phyloP scores from a whole-genome alignment of 2,888 invertebrate species.

The Xestia xanthographa region DNA sequence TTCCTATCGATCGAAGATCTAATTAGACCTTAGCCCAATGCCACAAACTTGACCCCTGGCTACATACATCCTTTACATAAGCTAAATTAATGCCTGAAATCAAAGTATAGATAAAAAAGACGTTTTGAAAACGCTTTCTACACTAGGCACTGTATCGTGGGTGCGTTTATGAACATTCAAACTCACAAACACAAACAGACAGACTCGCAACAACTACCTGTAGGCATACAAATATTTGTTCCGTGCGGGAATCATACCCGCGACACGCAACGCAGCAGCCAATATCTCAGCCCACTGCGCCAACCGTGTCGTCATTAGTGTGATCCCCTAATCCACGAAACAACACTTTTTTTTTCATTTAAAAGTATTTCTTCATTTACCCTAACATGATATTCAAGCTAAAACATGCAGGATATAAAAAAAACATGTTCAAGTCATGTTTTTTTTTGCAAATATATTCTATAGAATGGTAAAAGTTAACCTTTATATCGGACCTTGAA shows the following conservation, averaged over 20 bases:
- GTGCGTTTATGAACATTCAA: too few relatives aligned
- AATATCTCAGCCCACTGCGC: too few relatives aligned
- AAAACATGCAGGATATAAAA: not conserved
- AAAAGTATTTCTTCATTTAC: not conserved
- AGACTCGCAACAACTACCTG: too few relatives aligned
- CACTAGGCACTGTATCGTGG: too few relatives aligned
- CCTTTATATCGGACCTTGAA: conserved; percentile 20
- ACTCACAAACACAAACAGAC: too few relatives aligned
- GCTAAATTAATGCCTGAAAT: not conserved
- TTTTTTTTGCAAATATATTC: not conserved
- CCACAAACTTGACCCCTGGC: not conserved
- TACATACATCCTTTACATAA: not conserved
- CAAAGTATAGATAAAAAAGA: not conserved
- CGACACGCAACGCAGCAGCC: too few relatives aligned
- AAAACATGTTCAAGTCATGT: not conserved
- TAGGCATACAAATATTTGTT: too few relatives aligned
- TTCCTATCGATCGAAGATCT: not conserved
- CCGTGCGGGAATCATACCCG: too few relatives aligned
- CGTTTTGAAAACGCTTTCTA: too few relatives aligned
- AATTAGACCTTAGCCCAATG: not conserved
- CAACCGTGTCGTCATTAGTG: too few relatives aligned
- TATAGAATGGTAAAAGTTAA: conserved; percentile 14
- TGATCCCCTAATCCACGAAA: not conserved
- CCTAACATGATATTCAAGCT: not conserved
- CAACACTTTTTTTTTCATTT: not conserved